Conservation (phyloP, 2,888 invertebrate genomes). For the Taphrorychus bicolor region DNA sequence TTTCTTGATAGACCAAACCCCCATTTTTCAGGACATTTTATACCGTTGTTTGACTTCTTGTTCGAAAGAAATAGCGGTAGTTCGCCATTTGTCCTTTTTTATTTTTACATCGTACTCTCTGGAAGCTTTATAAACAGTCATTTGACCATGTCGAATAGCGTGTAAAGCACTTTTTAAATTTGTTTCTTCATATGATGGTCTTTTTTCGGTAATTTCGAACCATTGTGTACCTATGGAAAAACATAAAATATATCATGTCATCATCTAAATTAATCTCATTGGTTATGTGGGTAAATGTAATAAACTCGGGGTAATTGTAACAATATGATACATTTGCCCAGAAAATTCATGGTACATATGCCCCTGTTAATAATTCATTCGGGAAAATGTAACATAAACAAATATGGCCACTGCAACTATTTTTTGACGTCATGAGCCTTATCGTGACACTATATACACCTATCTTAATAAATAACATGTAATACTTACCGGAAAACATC, state of each 20-base stretch:
- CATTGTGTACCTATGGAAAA: neutral
- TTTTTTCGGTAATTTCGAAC: neutral
- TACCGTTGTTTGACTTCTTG: neutral
- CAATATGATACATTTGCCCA: neutral
- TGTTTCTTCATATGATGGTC: neutral
- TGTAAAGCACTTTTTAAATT: neutral
- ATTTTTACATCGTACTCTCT: neutral
- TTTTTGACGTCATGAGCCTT: too few relatives aligned
- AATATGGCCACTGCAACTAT: too few relatives aligned
- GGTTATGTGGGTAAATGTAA: neutral
- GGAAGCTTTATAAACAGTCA: neutral
- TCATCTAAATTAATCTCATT: too few relatives aligned
- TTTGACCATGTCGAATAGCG: neutral
- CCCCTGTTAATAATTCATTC: neutral
- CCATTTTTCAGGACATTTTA: constrained; percentile 7
- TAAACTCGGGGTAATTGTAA: too few relatives aligned
- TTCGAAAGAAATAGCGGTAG: neutral
- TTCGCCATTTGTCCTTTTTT: neutral
- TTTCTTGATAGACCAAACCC: constrained; percentile 21
- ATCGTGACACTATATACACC: too few relatives aligned
- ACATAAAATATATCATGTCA: too few relatives aligned
- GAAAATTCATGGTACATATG: neutral
- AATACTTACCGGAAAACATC: too few relatives aligned
- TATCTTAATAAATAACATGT: too few relatives aligned
- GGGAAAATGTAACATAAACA: neutral